phyloP scores from a whole-genome alignment of 2,888 invertebrate species.

The Callyntrura sp. region DNA sequence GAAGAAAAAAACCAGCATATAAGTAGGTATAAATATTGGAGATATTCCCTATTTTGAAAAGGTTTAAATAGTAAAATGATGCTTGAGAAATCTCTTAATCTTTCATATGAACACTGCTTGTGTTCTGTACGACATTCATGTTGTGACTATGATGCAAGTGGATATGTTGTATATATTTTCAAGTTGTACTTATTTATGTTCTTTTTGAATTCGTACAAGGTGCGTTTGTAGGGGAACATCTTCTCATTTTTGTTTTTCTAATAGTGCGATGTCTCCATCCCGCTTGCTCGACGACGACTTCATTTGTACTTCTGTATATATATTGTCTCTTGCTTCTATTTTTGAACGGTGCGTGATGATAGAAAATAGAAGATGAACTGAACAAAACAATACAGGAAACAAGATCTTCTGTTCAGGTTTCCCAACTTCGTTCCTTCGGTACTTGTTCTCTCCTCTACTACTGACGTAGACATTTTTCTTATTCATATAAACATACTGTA shows the following conservation, averaged over 20 bases:
- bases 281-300: neutral
- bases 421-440: neutral
- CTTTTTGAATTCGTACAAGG: neutral
- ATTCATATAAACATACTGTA: constrained; percentile 68
- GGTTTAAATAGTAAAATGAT: neutral
- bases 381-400: constrained; percentile 52
- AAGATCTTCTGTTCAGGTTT: constrained; percentile 39
- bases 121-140: too few species aligned
- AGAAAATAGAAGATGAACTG: constrained; percentile 31
- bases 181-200: neutral
- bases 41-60: neutral
- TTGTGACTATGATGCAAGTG: too few species aligned
- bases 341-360: constrained; percentile 13
- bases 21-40: too few species aligned
- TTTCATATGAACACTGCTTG: too few species aligned
- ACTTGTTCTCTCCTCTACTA: neutral
- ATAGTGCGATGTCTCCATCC: constrained; percentile 36
- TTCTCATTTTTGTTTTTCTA: neutral
- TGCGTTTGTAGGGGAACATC: neutral
- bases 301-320: neutral
- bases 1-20: too few species aligned
- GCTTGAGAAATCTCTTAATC: neutral
- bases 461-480: constrained; percentile 24
- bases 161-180: neutral
- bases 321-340: neutral